phyloP scores from a whole-genome alignment of 2,888 invertebrate species.

The Hololepta plana region DNA sequence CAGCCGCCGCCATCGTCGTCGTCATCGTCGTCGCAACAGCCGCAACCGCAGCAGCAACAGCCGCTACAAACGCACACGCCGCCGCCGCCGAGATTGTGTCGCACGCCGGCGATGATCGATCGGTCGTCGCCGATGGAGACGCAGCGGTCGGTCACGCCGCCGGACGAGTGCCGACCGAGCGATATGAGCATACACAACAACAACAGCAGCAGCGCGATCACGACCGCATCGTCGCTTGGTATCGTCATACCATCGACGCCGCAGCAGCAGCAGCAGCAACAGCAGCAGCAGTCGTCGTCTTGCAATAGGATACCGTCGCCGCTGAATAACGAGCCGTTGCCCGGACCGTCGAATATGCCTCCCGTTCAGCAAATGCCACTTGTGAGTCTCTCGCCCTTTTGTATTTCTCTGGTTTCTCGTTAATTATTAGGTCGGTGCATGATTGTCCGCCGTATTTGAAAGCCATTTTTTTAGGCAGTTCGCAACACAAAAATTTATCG shows the following conservation, averaged over 20 bases:
- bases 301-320: slow-evolving; percentile 44
- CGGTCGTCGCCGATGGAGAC: too few relatives aligned
- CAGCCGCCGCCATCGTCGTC: background rate
- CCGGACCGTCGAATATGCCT: slow-evolving; percentile 69
- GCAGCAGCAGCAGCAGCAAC: slow-evolving; percentile 1
- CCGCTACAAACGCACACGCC: slow-evolving; percentile 11
- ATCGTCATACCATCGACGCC: slow-evolving; percentile 14
- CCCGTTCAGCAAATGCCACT: slow-evolving; percentile 80
- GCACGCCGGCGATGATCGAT: slow-evolving; percentile 13
- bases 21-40: slow-evolving; percentile 16
- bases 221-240: background rate
- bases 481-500: too few relatives aligned
- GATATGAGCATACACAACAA: slow-evolving; percentile 35
- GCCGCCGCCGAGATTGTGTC: slow-evolving; percentile 14
- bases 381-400: too few relatives aligned
- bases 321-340: slow-evolving; percentile 45
- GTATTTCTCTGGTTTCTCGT: too few relatives aligned
- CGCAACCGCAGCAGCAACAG: slow-evolving; percentile 19
- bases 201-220: slow-evolving; percentile 5
- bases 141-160: slow-evolving; percentile 13
- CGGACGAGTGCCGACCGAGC: slow-evolving; percentile 30
- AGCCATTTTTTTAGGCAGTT: too few relatives aligned
- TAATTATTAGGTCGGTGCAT: too few relatives aligned
- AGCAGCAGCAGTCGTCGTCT: slow-evolving; percentile 7
- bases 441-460: too few relatives aligned